phyloP scores from a whole-genome alignment of 2,797 vertebrate genomes.

The Lacerta agilis region DNA sequence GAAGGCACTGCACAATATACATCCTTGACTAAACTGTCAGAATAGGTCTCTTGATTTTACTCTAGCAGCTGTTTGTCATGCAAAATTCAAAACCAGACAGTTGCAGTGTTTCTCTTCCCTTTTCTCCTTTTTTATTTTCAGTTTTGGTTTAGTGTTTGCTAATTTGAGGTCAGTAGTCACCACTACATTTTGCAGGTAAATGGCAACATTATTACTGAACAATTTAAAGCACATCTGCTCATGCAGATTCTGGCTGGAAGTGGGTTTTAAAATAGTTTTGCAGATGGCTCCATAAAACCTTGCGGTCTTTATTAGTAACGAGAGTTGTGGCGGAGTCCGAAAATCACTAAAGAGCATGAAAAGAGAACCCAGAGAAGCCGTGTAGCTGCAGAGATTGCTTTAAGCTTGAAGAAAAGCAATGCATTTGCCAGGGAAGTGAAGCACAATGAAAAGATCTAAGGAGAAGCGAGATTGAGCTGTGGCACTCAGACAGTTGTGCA shows the following conservation, averaged over 20 bases:
- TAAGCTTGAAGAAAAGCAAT: neutral
- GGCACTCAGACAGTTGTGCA: neutral
- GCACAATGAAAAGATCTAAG: neutral
- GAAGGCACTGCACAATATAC: no score
- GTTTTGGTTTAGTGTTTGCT: neutral
- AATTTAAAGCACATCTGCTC: constrained; percentile 36
- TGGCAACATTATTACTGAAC: constrained; percentile 9
- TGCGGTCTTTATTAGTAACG: constrained; percentile 19
- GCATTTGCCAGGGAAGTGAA: neutral
- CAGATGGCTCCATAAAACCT: constrained; percentile 30
- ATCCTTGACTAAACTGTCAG: no score
- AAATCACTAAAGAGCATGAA: neutral
- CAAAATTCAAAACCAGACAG: neutral
- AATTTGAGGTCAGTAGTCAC: constrained; percentile 17
- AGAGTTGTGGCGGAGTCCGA: neutral
- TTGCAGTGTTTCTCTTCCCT: neutral
- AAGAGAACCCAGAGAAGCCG: neutral
- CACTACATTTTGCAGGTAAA: constrained; percentile 10
- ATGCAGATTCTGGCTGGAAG: constrained; percentile 10
- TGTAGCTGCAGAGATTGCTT: neutral
- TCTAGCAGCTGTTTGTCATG: neutral
- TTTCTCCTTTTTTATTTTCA: neutral
- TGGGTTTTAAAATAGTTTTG: constrained; percentile 21
- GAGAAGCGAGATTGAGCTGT: neutral
- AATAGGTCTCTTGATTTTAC: no score